phyloP scores from a whole-genome alignment of 2,113 vertebrate species.

The Saccopteryx bilineata region DNA sequence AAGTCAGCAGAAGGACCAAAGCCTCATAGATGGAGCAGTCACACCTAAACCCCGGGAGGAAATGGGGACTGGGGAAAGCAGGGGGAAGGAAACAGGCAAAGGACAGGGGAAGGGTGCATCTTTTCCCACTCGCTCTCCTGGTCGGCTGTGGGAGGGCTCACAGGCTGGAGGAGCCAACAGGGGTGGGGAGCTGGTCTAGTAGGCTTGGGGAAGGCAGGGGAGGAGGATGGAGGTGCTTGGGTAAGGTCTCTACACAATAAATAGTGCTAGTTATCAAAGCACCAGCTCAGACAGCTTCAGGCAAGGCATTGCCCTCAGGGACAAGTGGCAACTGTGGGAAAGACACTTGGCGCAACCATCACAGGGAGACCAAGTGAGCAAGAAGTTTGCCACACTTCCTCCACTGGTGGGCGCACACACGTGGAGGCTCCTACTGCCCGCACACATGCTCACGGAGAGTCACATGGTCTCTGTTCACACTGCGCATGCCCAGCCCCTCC shows the following conservation, averaged over 20 bases:
- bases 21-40: too few relatives aligned
- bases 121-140: background rate
- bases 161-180: fast-evolving
- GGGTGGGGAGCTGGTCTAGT: background rate
- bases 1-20: background rate
- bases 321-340: background rate
- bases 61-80: background rate
- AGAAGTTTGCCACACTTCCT: fast-evolving
- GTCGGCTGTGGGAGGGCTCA: too few relatives aligned
- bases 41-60: background rate
- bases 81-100: background rate
- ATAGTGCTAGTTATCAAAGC: background rate
- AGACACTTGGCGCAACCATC: background rate
- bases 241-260: background rate
- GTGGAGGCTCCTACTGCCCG: fast-evolving
- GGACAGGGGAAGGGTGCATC: background rate
- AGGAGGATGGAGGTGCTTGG: background rate
- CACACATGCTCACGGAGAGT: fast-evolving
- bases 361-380: background rate
- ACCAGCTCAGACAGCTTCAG: background rate
- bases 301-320: background rate
- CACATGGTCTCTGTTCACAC: fast-evolving
- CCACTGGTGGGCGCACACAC: fast-evolving
- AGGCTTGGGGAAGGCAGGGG: background rate
- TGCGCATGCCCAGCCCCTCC: fast-evolving